Evolutionary conservation across 1,140 invertebrate genomes (phyloP).

Genomic region (Drosophila sulfurigaster): DNA sequence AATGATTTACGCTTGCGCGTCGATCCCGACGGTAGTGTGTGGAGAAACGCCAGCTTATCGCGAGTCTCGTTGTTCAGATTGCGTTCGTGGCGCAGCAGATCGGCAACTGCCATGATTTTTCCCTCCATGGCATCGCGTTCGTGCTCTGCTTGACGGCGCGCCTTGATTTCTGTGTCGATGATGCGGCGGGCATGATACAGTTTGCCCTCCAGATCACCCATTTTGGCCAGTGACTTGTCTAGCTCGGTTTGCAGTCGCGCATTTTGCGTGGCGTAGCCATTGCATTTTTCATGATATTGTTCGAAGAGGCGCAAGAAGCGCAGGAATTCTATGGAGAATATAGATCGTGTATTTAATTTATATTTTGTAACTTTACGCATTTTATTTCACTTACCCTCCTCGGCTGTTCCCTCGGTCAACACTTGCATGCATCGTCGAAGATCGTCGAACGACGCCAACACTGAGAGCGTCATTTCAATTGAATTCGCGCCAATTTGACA

Average conservation of each 20-base stretch:
- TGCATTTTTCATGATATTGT: constrained; percentile 89
- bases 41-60: constrained; percentile 92
- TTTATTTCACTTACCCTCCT: constrained; percentile 87
- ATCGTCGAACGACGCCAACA: constrained; percentile 88
- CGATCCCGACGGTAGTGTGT: constrained; percentile 84
- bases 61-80: constrained; percentile 90
- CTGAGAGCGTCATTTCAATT: constrained; percentile 84
- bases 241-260: constrained; percentile 88
- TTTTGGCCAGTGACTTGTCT: constrained; percentile 88
- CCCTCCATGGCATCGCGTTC: constrained; percentile 89
- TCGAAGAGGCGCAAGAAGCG: constrained; percentile 90
- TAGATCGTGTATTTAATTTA: not conserved
- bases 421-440: constrained; percentile 88
- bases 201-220: constrained; percentile 90
- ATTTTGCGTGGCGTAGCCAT: constrained; percentile 88
- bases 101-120: constrained; percentile 90
- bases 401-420: constrained; percentile 88
- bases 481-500: constrained; percentile 37
- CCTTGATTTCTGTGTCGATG: constrained; percentile 91
- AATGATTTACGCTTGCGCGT: constrained; percentile 79
- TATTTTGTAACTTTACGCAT: not conserved
- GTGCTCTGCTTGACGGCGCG: constrained; percentile 87
- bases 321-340: constrained; percentile 87
- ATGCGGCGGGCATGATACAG: constrained; percentile 91
- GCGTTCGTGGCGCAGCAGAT: constrained; percentile 90